A percentile compares a stretch with the other conserved stretches of the same genome.
Evolutionary conservation across 2,113 vertebrate species (phyloP).

Genomic region (Syrrhaptes paradoxus): DNA sequence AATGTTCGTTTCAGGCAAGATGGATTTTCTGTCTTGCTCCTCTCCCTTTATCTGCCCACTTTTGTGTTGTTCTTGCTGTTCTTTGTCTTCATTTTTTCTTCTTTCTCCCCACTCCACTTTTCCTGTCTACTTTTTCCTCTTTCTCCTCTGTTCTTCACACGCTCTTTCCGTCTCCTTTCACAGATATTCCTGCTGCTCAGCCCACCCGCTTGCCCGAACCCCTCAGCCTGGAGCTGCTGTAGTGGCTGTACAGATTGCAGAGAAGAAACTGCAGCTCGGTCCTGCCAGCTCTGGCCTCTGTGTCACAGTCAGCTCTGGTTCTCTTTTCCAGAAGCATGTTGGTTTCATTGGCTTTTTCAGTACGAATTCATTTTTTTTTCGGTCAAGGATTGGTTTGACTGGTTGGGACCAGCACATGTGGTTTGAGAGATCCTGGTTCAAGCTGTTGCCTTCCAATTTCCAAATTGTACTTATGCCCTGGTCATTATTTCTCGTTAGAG

Average conservation of each 20-base stretch:
- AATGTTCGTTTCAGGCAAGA: slow-evolving; percentile 21
- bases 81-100: neutral
- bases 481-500: neutral
- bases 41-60: neutral
- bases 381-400: neutral
- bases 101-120: neutral
- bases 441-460: neutral
- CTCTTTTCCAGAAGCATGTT: neutral
- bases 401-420: neutral
- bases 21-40: slow-evolving; percentile 33
- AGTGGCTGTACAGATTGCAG: neutral
- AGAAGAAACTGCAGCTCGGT: neutral
- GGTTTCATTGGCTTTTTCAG: neutral
- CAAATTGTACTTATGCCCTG: neutral
- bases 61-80: neutral
- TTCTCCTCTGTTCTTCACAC: neutral
- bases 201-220: neutral
- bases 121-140: neutral
- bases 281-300: neutral
- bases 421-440: neutral
- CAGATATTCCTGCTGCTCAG: neutral
- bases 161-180: neutral
- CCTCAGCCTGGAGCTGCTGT: neutral
- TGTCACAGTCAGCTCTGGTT: neutral
- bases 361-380: neutral